phyloP scores from a whole-genome alignment of 1,140 invertebrate genomes.

The Anastrepha obliqua region DNA sequence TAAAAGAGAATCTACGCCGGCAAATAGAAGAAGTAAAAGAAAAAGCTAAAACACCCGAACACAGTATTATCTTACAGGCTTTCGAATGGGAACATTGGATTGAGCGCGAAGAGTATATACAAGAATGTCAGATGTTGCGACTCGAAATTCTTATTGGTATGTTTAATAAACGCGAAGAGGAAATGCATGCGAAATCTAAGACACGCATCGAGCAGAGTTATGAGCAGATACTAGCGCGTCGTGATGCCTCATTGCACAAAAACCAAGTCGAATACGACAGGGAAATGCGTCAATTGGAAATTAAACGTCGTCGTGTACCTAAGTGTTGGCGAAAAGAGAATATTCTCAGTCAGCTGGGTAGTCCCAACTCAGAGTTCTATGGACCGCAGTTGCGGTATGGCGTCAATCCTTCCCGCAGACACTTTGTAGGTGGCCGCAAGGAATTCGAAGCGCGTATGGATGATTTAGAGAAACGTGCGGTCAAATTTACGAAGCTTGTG shows the following conservation, averaged over 20 bases:
- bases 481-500: constrained; percentile 60
- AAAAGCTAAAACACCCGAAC: background rate
- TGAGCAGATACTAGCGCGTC: constrained; percentile 70
- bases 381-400: constrained; percentile 76
- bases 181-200: constrained; percentile 71
- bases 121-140: constrained; percentile 77
- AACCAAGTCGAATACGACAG: constrained; percentile 72
- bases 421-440: constrained; percentile 64
- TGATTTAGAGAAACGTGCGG: constrained; percentile 63
- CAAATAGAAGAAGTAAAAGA: constrained; percentile 59
- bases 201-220: constrained; percentile 73
- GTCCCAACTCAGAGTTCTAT: constrained; percentile 76
- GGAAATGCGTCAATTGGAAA: constrained; percentile 65
- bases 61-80: constrained; percentile 63
- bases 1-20: constrained; percentile 59
- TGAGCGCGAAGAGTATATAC: constrained; percentile 76
- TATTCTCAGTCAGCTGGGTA: constrained; percentile 75
- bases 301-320: constrained; percentile 57
- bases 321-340: constrained; percentile 69
- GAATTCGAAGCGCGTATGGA: constrained; percentile 70
- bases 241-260: constrained; percentile 71
- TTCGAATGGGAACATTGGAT: constrained; percentile 73
- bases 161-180: constrained; percentile 69
- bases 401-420: constrained; percentile 75
- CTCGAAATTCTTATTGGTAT: constrained; percentile 76